These are phyloP conservation scores for Pogonomyrmex barbatus DNA, from an alignment of 1,140 invertebrate genomes.

Conservation along the genomic window DNA sequence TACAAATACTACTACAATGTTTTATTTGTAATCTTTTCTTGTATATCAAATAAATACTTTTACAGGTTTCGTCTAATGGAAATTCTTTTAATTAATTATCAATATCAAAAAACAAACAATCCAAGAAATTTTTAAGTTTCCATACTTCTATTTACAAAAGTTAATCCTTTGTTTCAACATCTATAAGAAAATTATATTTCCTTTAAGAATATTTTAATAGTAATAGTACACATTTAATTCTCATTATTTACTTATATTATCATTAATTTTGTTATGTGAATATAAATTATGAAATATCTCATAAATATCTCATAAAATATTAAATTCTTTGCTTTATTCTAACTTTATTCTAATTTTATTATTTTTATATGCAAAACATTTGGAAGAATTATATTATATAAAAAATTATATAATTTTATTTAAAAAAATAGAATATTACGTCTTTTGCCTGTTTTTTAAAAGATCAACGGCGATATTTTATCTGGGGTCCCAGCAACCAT, in stretches of 20 bases:
- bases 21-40: constrained; percentile 12
- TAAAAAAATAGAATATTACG: background rate
- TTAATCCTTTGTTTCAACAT: background rate
- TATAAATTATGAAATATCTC: too few relatives aligned
- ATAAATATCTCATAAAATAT: background rate
- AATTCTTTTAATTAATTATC: background rate
- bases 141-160: background rate
- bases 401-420: background rate
- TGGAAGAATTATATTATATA: background rate
- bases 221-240: too few relatives aligned
- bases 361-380: background rate
- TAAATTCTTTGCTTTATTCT: background rate
- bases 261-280: too few relatives aligned
- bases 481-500: too few relatives aligned
- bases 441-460: too few relatives aligned
- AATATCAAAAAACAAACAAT: background rate
- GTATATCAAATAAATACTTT: background rate
- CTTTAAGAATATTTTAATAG: too few relatives aligned
- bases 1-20: background rate
- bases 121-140: background rate
- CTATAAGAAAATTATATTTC: too few relatives aligned
- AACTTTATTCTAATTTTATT: background rate
- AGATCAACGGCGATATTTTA: too few relatives aligned
- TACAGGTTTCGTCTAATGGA: background rate
- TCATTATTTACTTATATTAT: too few relatives aligned